phyloP scores from a whole-genome alignment of 37 sponge, comb jelly and placozoan genomes.

The Amphimedon queenslandica region DNA sequence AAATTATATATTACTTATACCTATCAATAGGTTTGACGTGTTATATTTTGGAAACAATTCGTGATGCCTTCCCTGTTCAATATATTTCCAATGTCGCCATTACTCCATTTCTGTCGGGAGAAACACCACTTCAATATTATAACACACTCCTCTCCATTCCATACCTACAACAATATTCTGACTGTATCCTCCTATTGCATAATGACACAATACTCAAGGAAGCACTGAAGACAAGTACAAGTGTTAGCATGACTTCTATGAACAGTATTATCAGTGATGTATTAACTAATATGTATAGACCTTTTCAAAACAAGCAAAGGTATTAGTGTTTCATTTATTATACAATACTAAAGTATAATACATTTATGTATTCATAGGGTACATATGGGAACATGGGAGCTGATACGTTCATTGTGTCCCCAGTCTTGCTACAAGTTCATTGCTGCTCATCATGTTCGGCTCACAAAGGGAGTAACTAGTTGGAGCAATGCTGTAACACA shows the following conservation, averaged over 20 bases:
- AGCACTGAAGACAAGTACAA: not conserved
- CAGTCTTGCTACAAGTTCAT: slow-evolving; percentile 45
- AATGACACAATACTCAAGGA: slow-evolving; percentile 68
- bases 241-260: not conserved
- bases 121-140: slow-evolving; percentile 89
- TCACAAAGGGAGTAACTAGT: slow-evolving; percentile 3
- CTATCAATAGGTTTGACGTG: slow-evolving; percentile 57
- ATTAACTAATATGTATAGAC: not conserved
- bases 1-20: not conserved
- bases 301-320: not conserved
- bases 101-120: slow-evolving; percentile 76
- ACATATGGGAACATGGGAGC: slow-evolving; percentile 50
- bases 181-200: slow-evolving; percentile 62
- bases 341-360: not conserved
- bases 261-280: not conserved
- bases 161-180: slow-evolving; percentile 55
- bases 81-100: slow-evolving; percentile 60
- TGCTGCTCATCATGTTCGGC: slow-evolving; percentile 22
- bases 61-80: slow-evolving; percentile 55
- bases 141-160: slow-evolving; percentile 72
- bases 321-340: too few relatives aligned
- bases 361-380: not conserved
- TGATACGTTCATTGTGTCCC: slow-evolving; percentile 50
- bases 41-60: slow-evolving; percentile 47
- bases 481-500: slow-evolving; percentile 28